Percentiles rank a stretch among this genome's conserved stretches.
Evolutionary conservation across 2,797 vertebrate genomes (phyloP).

Genomic region (Spea hammondii): DNA sequence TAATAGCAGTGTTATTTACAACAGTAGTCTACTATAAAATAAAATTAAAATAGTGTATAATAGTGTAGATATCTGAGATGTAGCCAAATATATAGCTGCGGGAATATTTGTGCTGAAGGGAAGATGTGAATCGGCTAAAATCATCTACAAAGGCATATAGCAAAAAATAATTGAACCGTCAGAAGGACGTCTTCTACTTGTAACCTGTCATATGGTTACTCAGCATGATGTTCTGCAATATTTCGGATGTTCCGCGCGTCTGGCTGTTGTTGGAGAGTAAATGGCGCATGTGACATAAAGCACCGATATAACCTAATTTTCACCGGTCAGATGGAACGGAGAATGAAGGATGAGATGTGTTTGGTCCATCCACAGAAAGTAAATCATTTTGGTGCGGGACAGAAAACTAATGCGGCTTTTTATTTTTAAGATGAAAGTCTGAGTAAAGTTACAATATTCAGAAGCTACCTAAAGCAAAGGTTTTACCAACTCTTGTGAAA

Average conservation of each 20-base stretch:
- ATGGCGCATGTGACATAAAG: conserved; percentile 35
- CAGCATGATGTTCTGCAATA: not conserved
- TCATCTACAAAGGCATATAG: not conserved
- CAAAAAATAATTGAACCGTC: conserved; percentile 1
- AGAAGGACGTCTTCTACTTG: not conserved
- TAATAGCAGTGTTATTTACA: too few relatives aligned
- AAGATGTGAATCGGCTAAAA: too few relatives aligned
- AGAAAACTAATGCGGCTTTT: not conserved
- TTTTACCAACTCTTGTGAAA: too few relatives aligned
- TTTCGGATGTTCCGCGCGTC: conserved; percentile 23
- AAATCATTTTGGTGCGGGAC: conserved; percentile 26
- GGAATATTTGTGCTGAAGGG: too few relatives aligned
- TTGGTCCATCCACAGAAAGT: conserved; percentile 28
- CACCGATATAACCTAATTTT: conserved; percentile 28
- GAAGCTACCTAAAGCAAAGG: too few relatives aligned
- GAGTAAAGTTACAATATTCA: too few relatives aligned
- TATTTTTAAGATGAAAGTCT: too few relatives aligned
- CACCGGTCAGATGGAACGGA: conserved; percentile 24
- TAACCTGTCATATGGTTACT: not conserved
- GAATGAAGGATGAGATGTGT: conserved; percentile 32
- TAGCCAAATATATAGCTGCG: too few relatives aligned
- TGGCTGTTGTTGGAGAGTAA: conserved; percentile 37
- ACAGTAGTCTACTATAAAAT: too few relatives aligned
- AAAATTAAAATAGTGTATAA: too few relatives aligned
- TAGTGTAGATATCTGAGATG: too few relatives aligned